A percentile compares a stretch with the other conserved stretches of the same genome.
Conservation (phyloP, 37 sponge, comb jelly and placozoan species). For the Mnemiopsis leidyi region DNA sequence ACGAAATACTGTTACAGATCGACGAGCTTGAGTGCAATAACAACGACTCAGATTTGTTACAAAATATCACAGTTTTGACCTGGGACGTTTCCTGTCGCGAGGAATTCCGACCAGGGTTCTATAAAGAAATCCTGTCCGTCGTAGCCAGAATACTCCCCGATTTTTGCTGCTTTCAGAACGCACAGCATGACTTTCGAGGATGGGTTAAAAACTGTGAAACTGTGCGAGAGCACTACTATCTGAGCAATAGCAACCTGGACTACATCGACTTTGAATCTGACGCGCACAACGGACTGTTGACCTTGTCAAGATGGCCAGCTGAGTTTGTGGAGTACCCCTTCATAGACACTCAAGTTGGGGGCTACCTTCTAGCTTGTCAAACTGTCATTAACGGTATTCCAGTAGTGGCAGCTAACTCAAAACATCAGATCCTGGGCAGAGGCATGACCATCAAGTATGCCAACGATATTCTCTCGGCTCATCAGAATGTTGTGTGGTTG, state of each 20-base stretch:
- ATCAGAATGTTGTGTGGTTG: not conserved
- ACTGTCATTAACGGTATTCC: not conserved
- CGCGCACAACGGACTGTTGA: not conserved
- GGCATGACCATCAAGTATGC: not conserved
- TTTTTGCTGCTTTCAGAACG: slow-evolving; percentile 28
- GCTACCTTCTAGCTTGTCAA: not conserved
- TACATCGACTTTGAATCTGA: slow-evolving; percentile 3
- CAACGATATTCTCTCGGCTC: not conserved
- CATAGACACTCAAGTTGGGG: not conserved
- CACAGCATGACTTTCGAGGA: not conserved
- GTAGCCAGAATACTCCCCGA: not conserved
- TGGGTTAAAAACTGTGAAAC: not conserved
- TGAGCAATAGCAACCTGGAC: slow-evolving; percentile 18
- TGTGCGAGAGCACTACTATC: not conserved
- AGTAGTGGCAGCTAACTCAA: not conserved
- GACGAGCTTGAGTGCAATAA: not conserved
- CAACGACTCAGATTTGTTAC: not conserved
- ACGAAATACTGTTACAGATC: not conserved
- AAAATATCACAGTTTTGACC: not conserved
- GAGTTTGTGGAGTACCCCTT: slow-evolving; percentile 20
- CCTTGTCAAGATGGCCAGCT: not conserved
- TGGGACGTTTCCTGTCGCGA: not conserved
- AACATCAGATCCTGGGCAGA: not conserved
- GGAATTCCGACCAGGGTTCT: not conserved
- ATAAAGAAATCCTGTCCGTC: not conserved